phyloP scores from a whole-genome alignment of 2,888 invertebrate species.

The Cylloceria caligata region DNA sequence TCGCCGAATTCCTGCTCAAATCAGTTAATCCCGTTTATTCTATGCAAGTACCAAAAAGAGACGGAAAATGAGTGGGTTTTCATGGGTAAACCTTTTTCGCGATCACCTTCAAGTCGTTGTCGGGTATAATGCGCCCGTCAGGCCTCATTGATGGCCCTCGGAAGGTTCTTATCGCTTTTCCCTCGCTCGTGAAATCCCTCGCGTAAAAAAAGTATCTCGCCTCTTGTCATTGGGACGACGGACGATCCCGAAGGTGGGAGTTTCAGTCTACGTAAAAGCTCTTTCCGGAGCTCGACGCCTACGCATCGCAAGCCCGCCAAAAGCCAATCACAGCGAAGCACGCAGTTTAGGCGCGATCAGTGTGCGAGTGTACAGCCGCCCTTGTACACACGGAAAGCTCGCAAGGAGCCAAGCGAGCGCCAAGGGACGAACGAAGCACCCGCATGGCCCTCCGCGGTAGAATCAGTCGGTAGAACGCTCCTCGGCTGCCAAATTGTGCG shows the following conservation, averaged over 20 bases:
- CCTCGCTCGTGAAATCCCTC: constrained; percentile 1
- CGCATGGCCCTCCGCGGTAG: constrained; percentile 51
- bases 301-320: constrained; percentile 67
- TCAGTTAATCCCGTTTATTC: not conserved
- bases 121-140: not conserved
- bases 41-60: not conserved
- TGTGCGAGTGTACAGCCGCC: constrained; percentile 64
- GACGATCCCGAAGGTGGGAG: not conserved
- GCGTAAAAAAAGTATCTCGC: not conserved
- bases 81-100: not conserved
- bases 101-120: not conserved
- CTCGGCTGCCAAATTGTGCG: constrained; percentile 69
- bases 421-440: constrained; percentile 76
- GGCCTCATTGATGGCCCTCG: constrained; percentile 27
- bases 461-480: constrained; percentile 75
- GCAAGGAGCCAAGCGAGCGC: constrained; percentile 33
- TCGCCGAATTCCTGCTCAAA: not conserved
- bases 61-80: not conserved
- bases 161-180: constrained; percentile 10
- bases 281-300: constrained; percentile 66
- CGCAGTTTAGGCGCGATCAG: constrained; percentile 74
- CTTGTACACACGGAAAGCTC: constrained; percentile 37
- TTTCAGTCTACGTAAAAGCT: constrained; percentile 59
- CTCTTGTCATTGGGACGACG: not conserved
- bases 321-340: constrained; percentile 73